Percentiles rank a stretch among this genome's conserved stretches.
Evolutionary conservation across 2,113 vertebrate genomes (phyloP).

Genomic region (Epinephelus moara): DNA sequence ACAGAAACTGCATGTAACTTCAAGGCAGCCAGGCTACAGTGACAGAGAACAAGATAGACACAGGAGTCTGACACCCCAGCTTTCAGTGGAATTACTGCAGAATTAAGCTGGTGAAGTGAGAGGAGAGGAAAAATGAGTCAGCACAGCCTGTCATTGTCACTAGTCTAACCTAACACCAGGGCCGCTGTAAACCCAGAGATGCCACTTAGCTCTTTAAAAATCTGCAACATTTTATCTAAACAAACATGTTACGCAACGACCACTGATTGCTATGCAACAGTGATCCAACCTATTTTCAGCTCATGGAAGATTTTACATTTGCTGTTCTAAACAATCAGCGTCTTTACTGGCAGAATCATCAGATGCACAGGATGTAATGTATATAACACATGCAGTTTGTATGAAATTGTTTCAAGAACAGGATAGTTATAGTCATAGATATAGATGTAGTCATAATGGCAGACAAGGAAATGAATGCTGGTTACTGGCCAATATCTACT

Average conservation of each 20-base stretch:
- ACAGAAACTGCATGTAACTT: constrained; percentile 63
- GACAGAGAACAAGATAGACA: constrained; percentile 58
- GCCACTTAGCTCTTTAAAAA: constrained; percentile 62
- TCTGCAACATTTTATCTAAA: constrained; percentile 52
- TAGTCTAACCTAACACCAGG: constrained; percentile 52
- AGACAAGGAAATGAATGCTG: background rate
- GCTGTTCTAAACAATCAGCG: constrained; percentile 35
- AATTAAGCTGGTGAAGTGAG: constrained; percentile 67
- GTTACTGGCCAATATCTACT: background rate
- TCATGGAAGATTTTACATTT: constrained; percentile 39
- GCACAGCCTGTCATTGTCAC: constrained; percentile 68
- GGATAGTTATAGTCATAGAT: background rate
- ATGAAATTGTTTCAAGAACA: background rate
- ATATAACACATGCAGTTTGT: background rate
- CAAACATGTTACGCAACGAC: constrained; percentile 69
- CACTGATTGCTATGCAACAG: constrained; percentile 65
- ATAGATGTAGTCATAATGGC: background rate
- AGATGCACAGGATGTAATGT: background rate
- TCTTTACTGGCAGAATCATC: constrained; percentile 20
- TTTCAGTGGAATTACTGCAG: constrained; percentile 68
- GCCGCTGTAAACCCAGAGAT: constrained; percentile 51
- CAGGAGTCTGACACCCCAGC: constrained; percentile 59
- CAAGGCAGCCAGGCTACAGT: constrained; percentile 57
- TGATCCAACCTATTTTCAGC: constrained; percentile 60
- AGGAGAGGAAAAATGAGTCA: constrained; percentile 68